Evolutionary conservation across 1,140 invertebrate species (phyloP), one percentile per base, ranked within the genome.

Genomic region (Anastrepha obliqua): DNA sequence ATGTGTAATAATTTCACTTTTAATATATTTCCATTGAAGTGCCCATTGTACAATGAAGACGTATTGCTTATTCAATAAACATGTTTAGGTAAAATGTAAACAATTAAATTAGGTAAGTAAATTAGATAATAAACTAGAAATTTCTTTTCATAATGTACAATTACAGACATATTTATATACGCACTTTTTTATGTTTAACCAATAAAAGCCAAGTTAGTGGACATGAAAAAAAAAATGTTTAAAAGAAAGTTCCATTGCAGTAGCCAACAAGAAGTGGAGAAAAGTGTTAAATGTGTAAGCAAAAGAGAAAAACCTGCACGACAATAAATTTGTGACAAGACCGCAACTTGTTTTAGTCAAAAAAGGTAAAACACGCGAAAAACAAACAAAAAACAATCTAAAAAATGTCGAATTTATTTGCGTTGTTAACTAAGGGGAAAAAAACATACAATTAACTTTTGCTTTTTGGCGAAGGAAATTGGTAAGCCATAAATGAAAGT

Each of bases 381-480:
- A 29, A 29, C 51, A 55, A 55, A 29, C 7, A 74, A 74, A 47
- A 67, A 0, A 5, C 20, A 29, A 6, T 29, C 6, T 47, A 74
- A 74, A 39, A 74, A 74, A 15, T 42, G 6, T 74, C 39, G 39
- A 5, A 15, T 74, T 74, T 74, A n/a, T 70, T 42, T 70, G 42
- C 67, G 17, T 74, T 74, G 67, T 7, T 17, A 74, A 47, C 29
- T 67, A 11, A 2, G 64, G 44, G 29, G 44, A 70, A 70, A 70
- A 67, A 65, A 5, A 70, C 67, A 15, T 7, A 70, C 39, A 70
- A 70, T 42, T 70, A 70, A 42, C 65, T 70, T 9, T 11, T 3
- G 67, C 42, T 74, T 74, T 74, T 74, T 74, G 67, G 67, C 67
- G 67, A 74, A 74, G 67, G 67, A 74, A 74, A 74, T 74, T 74